A percentile compares a stretch with the other conserved stretches of the same genome.
These are phyloP conservation scores for Drosophila miranda DNA, from an alignment of 1,140 invertebrate species.

Conservation along the genomic window DNA sequence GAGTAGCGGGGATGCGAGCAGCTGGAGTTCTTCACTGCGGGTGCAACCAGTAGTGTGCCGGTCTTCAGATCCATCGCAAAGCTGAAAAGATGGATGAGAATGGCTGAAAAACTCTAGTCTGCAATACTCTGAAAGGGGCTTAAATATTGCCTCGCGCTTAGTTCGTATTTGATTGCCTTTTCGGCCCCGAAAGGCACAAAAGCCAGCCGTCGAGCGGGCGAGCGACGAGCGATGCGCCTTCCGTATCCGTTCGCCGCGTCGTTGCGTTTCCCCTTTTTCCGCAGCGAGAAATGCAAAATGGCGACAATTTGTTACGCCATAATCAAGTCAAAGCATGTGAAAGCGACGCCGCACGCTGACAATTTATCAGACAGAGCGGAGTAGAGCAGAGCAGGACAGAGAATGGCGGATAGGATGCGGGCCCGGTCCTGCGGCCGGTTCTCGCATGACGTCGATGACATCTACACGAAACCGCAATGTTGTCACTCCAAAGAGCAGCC, in stretches of 20 bases:
- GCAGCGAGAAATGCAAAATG: constrained; percentile 66
- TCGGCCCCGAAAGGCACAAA: background rate
- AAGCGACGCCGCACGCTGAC: constrained; percentile 60
- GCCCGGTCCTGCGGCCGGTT: no score
- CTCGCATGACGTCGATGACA: constrained; percentile 5
- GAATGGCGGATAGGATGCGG: constrained; percentile 11
- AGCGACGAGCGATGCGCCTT: constrained; percentile 30
- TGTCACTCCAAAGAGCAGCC: constrained; percentile 28
- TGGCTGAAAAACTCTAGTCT: background rate
- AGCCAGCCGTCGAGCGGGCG: constrained; percentile 3
- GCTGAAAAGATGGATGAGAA: constrained; percentile 24
- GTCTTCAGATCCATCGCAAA: constrained; percentile 81
- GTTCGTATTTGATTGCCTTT: constrained; percentile 7
- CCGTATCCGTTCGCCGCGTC: constrained; percentile 16
- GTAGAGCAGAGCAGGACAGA: background rate
- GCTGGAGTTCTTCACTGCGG: constrained; percentile 90
- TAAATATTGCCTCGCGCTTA: no score
- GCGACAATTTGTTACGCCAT: constrained; percentile 78
- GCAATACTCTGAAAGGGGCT: background rate
- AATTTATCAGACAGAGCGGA: constrained; percentile 62
- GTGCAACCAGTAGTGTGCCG: constrained; percentile 87
- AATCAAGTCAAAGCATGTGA: constrained; percentile 77
- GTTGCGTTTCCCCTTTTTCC: constrained; percentile 1
- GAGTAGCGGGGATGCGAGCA: constrained; percentile 87
- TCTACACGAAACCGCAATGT: constrained; percentile 28